Evolutionary conservation across 2,113 vertebrate genomes (phyloP), one percentile per base, ranked within the genome.

Genomic region (Engystomops pustulosus): DNA sequence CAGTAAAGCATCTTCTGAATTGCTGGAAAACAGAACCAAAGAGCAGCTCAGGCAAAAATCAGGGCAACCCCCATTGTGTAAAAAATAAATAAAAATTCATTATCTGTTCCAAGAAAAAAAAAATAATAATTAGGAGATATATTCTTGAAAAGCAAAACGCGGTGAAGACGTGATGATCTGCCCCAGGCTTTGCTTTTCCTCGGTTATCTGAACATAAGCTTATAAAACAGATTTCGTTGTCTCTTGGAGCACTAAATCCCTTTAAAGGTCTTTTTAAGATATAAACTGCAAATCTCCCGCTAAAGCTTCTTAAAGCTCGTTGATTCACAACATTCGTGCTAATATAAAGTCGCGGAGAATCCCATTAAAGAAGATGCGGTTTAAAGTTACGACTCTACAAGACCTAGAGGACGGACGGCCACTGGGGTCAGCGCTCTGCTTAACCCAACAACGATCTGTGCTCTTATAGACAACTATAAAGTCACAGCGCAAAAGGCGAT

Each of bases 251-350:
- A 30, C 58, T 36, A 70, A 81, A 81, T 51, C 45, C 80, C 12
- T 38, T 81, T 81, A 71, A 69, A 81, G 11, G 12, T 30, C 45
- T 53, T 81, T 69, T 49, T 30, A 68, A 81, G 79, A 81, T 81
- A 36, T 36, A 34, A 60, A 44, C 41, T 69, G 34, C 14, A 80
- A 80, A 80, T n/a, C 79, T 81, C 47, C 65, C 3, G n/a, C 51
- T 70, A 71, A 81, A 81, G 80, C 80, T 44, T 71, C 67, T 81
- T 81, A 71, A 55, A 71, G 51, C 67, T 55, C 34, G 23, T 55
- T 23, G 23, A 71, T 55, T 81, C 34, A 55, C 27, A 17, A 45
- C 23, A 47, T 72, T 72, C 12, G 27, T n/a, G n/a, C 41, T 45
- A 45, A 44, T 44, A 72, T 72, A 72, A 71, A 23, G 70, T 27